phyloP scores from a whole-genome alignment of 2,888 invertebrate species.

The Oscheius onirici region DNA sequence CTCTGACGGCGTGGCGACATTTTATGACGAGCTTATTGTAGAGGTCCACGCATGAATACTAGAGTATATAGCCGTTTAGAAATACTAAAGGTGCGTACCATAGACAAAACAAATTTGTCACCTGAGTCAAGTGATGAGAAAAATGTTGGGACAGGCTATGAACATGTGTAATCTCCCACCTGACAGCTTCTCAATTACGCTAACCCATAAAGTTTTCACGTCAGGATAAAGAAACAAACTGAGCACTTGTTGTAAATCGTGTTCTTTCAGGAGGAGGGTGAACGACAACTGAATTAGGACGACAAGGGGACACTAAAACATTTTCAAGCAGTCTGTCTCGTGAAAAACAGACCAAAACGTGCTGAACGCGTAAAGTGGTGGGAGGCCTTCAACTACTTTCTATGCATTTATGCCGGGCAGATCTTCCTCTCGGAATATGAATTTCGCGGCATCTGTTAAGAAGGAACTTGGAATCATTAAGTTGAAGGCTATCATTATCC shows the following conservation, averaged over 20 bases:
- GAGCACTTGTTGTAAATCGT: no score
- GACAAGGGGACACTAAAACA: no score
- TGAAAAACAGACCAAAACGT: no score
- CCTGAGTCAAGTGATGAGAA: neutral
- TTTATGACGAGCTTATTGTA: neutral
- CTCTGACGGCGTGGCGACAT: neutral
- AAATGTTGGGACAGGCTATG: constrained; percentile 24
- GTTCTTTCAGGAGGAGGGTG: no score
- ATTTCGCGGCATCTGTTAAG: neutral
- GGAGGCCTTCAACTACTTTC: constrained; percentile 7
- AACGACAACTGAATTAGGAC: no score
- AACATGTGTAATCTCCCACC: constrained; percentile 27
- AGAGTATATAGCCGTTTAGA: neutral
- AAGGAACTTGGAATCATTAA: no score
- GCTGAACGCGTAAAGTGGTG: no score
- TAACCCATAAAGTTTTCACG: neutral
- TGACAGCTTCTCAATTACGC: constrained; percentile 22
- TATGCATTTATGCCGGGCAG: constrained; percentile 22
- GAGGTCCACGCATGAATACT: constrained; percentile 12
- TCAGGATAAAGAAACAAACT: neutral
- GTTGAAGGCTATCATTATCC: no score
- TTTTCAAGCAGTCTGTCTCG: no score
- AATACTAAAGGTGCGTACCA: neutral
- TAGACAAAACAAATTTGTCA: neutral
- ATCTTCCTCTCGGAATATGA: neutral